These are phyloP conservation scores for Crambe crambe DNA, from an alignment of 37 sponge, comb jelly and placozoan species.

Conservation along the genomic window DNA sequence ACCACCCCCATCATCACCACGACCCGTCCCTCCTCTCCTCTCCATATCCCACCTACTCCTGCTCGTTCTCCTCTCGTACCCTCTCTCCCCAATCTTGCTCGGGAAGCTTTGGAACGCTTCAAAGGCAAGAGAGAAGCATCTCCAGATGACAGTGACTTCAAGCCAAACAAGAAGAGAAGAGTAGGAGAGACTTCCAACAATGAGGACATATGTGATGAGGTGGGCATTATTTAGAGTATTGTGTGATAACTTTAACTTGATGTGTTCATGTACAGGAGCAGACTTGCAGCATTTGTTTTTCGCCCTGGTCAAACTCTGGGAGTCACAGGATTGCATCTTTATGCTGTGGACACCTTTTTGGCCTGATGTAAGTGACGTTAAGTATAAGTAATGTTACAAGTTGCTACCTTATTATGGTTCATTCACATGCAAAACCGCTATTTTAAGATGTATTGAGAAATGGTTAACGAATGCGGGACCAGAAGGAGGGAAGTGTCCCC, in stretches of 20 bases:
- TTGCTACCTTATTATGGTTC: background rate
- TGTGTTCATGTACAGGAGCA: constrained; percentile 54
- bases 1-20: background rate
- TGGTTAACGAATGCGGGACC: constrained; percentile 62
- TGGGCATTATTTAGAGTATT: background rate
- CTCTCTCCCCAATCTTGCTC: constrained; percentile 57
- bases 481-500: constrained; percentile 77
- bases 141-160: constrained; percentile 47
- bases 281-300: constrained; percentile 87
- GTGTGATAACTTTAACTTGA: background rate
- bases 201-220: constrained; percentile 25
- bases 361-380: constrained; percentile 40
- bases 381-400: background rate
- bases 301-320: constrained; percentile 90
- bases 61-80: background rate
- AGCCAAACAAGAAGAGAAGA: constrained; percentile 36
- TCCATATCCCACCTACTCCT: background rate
- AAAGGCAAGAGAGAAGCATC: background rate
- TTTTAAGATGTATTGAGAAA: constrained; percentile 81
- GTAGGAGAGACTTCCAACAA: constrained; percentile 20
- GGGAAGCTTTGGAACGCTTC: constrained; percentile 49
- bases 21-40: background rate
- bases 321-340: constrained; percentile 77
- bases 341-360: constrained; percentile 92
- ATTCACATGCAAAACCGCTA: background rate